phyloP scores from a whole-genome alignment of 2,888 invertebrate genomes.

The Nemotelus pantherinus region DNA sequence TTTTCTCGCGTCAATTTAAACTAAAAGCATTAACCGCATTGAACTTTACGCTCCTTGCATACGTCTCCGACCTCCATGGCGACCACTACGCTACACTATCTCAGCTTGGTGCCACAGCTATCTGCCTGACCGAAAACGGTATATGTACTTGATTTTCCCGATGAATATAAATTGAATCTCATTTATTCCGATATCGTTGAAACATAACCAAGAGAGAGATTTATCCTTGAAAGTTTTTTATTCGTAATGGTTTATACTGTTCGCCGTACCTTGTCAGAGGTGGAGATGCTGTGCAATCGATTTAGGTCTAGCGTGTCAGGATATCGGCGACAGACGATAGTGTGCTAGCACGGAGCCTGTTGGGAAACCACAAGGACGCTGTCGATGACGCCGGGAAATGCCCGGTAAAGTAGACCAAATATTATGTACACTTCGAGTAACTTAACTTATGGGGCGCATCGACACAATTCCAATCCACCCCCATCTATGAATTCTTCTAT shows the following conservation, averaged over 20 bases:
- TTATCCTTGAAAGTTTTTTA: slow-evolving; percentile 43
- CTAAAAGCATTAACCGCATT: not conserved
- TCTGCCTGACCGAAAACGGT: not conserved
- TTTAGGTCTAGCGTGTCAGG: too few relatives aligned
- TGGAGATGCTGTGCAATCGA: too few relatives aligned
- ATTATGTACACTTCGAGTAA: too few relatives aligned
- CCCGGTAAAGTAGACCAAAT: too few relatives aligned
- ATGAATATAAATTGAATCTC: slow-evolving; percentile 48
- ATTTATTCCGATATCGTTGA: slow-evolving; percentile 47
- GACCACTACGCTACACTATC: too few relatives aligned
- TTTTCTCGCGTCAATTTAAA: slow-evolving; percentile 4
- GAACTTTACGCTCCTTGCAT: slow-evolving; percentile 10
- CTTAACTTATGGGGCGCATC: not conserved
- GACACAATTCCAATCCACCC: not conserved
- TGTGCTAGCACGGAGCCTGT: too few relatives aligned
- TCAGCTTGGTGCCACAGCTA: too few relatives aligned
- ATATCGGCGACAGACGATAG: too few relatives aligned
- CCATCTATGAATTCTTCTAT: not conserved
- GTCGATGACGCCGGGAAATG: too few relatives aligned
- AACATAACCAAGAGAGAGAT: slow-evolving; percentile 45
- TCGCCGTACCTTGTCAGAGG: not conserved
- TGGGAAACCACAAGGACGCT: too few relatives aligned
- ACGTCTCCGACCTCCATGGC: too few relatives aligned
- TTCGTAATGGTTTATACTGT: not conserved
- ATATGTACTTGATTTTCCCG: slow-evolving; percentile 43